Percentiles rank a stretch among this genome's conserved stretches.
phyloP scores from a whole-genome alignment of 2,113 vertebrate genomes.

The Collichthys lucidus region DNA sequence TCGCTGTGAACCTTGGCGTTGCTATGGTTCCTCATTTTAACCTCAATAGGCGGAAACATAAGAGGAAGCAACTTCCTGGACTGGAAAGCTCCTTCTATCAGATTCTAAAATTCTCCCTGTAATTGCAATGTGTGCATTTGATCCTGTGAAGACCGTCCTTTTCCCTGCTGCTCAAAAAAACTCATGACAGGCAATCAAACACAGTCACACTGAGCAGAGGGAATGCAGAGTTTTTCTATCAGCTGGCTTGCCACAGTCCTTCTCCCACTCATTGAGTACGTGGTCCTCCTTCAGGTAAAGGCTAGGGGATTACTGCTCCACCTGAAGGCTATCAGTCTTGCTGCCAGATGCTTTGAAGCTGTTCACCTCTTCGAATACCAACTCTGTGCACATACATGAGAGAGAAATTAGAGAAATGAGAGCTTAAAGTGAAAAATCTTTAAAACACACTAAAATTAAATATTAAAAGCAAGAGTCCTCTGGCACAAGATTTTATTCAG shows the following conservation, averaged over 20 bases:
- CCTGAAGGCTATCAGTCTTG: constrained; percentile 89
- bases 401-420: neutral
- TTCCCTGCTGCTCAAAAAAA: constrained; percentile 34
- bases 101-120: constrained; percentile 55
- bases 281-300: constrained; percentile 31
- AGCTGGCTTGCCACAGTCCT: constrained; percentile 34
- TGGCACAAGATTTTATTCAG: neutral
- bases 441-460: neutral
- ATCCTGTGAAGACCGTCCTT: constrained; percentile 22
- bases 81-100: constrained; percentile 12
- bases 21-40: constrained; percentile 39
- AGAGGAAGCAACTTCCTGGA: constrained; percentile 57
- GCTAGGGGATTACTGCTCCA: constrained; percentile 85
- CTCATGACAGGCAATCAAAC: constrained; percentile 51
- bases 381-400: constrained; percentile 80
- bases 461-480: neutral
- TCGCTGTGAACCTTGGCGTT: neutral
- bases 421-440: neutral
- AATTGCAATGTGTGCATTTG: constrained; percentile 40
- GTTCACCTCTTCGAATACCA: constrained; percentile 94
- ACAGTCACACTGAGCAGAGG: constrained; percentile 51
- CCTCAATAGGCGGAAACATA: constrained; percentile 28
- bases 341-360: constrained; percentile 89
- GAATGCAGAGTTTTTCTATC: constrained; percentile 40
- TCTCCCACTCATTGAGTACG: constrained; percentile 17